Conservation (phyloP, 2,113 vertebrate genomes). For the Sminthopsis crassicaudata region DNA sequence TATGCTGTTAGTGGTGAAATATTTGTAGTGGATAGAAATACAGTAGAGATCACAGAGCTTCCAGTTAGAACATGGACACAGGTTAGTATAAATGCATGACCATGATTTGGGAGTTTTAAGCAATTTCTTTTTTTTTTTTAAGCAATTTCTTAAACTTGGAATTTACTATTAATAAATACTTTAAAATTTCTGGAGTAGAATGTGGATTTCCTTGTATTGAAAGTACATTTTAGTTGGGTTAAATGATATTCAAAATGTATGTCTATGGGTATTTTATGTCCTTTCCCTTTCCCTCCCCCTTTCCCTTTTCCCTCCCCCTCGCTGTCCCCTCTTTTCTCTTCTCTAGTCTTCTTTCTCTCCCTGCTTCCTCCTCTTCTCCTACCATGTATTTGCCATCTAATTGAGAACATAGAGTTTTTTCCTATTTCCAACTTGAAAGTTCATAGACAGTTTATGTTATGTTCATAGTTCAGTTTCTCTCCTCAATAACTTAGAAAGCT, state of each 20-base stretch:
- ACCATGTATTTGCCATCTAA: not conserved
- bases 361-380: too few relatives aligned
- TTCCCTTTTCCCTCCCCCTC: too few relatives aligned
- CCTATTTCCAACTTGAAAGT: not conserved
- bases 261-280: too few relatives aligned
- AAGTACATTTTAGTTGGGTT: constrained; percentile 31
- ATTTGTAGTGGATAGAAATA: constrained; percentile 96
- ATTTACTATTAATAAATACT: constrained; percentile 15
- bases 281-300: not conserved
- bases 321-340: too few relatives aligned
- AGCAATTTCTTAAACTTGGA: constrained; percentile 26
- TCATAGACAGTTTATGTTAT: not conserved
- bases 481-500: not conserved
- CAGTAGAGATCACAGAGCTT: constrained; percentile 98
- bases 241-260: not conserved
- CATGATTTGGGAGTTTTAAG: not conserved
- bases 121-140: not conserved
- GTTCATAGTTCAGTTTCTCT: not conserved
- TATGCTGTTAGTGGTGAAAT: constrained; percentile 97
- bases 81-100: constrained; percentile 80
- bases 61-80: constrained; percentile 99
- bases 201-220: not conserved
- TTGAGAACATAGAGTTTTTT: not conserved
- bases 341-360: too few relatives aligned
- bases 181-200: not conserved